Conservation (phyloP, 2,888 invertebrate species). For the Drosophila kokeensis region DNA sequence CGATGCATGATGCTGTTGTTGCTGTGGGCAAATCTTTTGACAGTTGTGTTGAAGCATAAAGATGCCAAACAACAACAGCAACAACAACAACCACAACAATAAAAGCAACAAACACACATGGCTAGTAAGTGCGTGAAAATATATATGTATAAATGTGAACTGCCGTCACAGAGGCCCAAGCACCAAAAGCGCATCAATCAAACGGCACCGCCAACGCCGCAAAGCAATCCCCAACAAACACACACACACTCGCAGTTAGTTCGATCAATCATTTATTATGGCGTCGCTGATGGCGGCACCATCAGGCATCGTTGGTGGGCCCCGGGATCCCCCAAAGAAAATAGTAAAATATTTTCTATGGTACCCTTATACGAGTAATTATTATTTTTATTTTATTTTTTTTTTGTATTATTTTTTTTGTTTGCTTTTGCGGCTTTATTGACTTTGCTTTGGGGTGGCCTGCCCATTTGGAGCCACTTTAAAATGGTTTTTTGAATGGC, state of each 20-base stretch:
- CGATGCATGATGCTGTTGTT: constrained; percentile 30
- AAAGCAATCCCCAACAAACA: constrained; percentile 39
- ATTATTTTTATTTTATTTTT: constrained; percentile 27
- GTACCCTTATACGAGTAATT: constrained; percentile 26
- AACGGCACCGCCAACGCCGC: constrained; percentile 74
- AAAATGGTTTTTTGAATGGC: constrained; percentile 51
- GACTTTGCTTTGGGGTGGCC: constrained; percentile 40
- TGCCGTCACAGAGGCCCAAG: constrained; percentile 61
- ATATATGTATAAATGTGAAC: constrained; percentile 54
- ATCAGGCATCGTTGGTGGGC: constrained; percentile 70
- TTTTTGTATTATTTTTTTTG: background rate
- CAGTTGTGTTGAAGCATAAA: constrained; percentile 81
- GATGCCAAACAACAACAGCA: constrained; percentile 72
- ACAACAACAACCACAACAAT: constrained; percentile 23
- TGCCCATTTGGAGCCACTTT: constrained; percentile 52
- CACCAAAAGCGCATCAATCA: constrained; percentile 77
- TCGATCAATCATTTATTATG: constrained; percentile 80
- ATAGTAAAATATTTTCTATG: constrained; percentile 67
- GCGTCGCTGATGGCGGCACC: constrained; percentile 23
- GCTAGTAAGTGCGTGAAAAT: constrained; percentile 65
- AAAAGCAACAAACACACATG: background rate
- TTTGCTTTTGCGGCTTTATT: constrained; percentile 7
- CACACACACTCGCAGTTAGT: constrained; percentile 33
- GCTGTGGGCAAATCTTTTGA: constrained; percentile 80
- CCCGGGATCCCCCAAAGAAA: constrained; percentile 46